Evolutionary conservation across 2,888 invertebrate genomes (phyloP).

Genomic region (Adelphocoris suturalis): DNA sequence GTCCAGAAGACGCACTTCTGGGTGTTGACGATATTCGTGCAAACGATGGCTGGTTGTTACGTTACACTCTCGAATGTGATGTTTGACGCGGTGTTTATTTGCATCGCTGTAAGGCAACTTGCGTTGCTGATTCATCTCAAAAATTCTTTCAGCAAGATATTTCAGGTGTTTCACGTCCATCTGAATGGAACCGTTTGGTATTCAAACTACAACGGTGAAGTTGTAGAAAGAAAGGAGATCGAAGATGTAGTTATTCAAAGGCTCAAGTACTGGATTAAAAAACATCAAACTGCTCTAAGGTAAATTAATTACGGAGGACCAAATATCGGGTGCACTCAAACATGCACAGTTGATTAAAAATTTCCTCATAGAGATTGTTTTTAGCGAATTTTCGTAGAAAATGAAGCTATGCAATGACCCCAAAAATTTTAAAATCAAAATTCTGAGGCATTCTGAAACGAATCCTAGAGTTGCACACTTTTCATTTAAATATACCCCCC

Average conservation of each 20-base stretch:
- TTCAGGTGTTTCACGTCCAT: slow-evolving; percentile 19
- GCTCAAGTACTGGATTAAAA: slow-evolving; percentile 9
- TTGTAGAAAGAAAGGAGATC: neutral
- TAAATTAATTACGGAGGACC: neutral
- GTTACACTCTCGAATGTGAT: slow-evolving; percentile 29
- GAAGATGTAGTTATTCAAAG: neutral
- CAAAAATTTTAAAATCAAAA: too few relatives aligned
- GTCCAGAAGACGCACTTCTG: neutral
- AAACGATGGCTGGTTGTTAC: slow-evolving; percentile 26
- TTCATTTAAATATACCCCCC: too few relatives aligned
- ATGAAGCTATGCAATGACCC: too few relatives aligned
- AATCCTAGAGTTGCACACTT: too few relatives aligned
- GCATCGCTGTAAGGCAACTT: neutral
- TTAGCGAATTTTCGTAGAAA: too few relatives aligned
- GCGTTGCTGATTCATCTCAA: slow-evolving; percentile 46
- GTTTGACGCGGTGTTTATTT: slow-evolving; percentile 43
- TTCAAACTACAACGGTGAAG: slow-evolving; percentile 4
- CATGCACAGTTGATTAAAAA: neutral
- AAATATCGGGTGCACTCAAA: too few relatives aligned
- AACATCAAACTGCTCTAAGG: slow-evolving; percentile 8
- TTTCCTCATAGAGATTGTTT: neutral
- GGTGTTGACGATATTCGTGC: slow-evolving; percentile 22
- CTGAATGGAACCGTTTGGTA: neutral
- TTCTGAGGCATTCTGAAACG: too few relatives aligned
- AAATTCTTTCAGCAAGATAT: slow-evolving; percentile 27